phyloP scores from a whole-genome alignment of 2,888 invertebrate genomes.

The Macrosoma leucophasiata region DNA sequence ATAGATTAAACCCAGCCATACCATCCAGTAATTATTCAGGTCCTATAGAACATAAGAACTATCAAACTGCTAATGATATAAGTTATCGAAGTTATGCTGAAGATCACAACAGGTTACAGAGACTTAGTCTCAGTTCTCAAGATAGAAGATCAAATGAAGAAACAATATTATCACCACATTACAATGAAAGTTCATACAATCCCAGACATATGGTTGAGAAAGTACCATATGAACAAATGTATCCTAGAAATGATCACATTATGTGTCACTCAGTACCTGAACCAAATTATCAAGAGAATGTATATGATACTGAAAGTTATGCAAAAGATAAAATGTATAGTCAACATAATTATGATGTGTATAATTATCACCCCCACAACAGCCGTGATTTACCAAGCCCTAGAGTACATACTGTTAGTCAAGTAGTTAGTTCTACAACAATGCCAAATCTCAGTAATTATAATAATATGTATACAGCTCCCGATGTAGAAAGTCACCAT shows the following conservation, averaged over 20 bases:
- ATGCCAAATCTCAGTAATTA: constrained; percentile 69
- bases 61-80: constrained; percentile 46
- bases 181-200: constrained; percentile 47
- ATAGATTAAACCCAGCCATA: constrained; percentile 40
- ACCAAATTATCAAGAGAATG: constrained; percentile 56
- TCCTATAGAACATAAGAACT: constrained; percentile 47
- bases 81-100: constrained; percentile 51
- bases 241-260: constrained; percentile 53
- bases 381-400: constrained; percentile 52
- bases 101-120: constrained; percentile 54
- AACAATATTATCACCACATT: constrained; percentile 48
- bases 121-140: constrained; percentile 59
- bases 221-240: constrained; percentile 49
- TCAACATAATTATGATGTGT: constrained; percentile 58
- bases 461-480: constrained; percentile 47
- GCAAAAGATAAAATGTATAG: constrained; percentile 63
- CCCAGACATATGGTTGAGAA: constrained; percentile 45
- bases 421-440: constrained; percentile 65
- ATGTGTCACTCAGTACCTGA: constrained; percentile 47
- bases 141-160: constrained; percentile 56
- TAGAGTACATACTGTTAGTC: constrained; percentile 62
- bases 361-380: constrained; percentile 58
- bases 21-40: constrained; percentile 45
- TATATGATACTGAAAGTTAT: constrained; percentile 56
- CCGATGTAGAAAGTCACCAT: constrained; percentile 46